Base-by-base conservation (phyloP, 30 jellyfish, hydroid and myxozoan genomes). In the Sanderia malayensis region DNA sequence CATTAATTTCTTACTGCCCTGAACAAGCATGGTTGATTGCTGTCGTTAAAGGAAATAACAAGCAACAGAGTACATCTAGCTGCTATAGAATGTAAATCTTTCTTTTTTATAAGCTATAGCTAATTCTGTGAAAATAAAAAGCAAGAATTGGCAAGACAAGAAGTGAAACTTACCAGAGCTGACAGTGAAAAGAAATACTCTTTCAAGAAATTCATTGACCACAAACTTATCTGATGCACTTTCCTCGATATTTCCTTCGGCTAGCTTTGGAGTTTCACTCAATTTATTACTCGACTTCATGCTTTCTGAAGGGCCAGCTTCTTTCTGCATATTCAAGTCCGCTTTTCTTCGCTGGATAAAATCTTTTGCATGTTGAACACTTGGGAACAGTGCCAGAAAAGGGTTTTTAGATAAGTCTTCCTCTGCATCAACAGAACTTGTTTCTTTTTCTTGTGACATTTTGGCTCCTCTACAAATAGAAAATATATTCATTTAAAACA, bases 341-440 rank as follows among this genome's bases (percentile, higher is more conserved):
- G 37, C 67, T 44, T 65, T 71, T 26, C 93, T 78, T 25, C 96
- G 94, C 37, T 59, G 82, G 1, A 84, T 70, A 77, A 77, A 92
- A 49, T 83, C 95, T 58, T 84, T 53, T 2, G 98, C 98, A 81
- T 92, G 98, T 45, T 79, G 76, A 52, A 74, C 41, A 24, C 91
- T 83, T 44, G 96, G 96, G 74, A 92, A 92, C 17, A 92, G 74
- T 23, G 96, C 98, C 10, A 65, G 81, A 79, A 92, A 92, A 21
- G 98, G 98, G 57, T 92, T 92, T 31, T 83, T 79, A 13, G 82
- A 76, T 1, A 92, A 78, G 46, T 84, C 87, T 1, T 74, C 75
- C 20, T 75, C 88, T 24, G 18, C 18, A 2, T 37, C 10, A 13
- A 4, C 10, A 4, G 13, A 37, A 13, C 52, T 37, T 6, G 6